phyloP scores from a whole-genome alignment of 1,140 invertebrate species.

The Subanguina moxae region DNA sequence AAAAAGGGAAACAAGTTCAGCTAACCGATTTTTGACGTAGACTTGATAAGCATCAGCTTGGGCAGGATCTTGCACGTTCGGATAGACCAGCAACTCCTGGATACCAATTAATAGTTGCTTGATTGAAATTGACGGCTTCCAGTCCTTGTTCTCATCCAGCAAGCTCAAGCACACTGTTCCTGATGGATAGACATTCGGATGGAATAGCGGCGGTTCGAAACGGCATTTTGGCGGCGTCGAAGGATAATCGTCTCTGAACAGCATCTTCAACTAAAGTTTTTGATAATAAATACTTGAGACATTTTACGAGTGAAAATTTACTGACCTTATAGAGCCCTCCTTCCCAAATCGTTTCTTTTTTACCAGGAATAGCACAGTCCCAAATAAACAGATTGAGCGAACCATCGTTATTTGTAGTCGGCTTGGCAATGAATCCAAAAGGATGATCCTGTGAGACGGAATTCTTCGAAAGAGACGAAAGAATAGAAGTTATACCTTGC shows the following conservation, averaged over 20 bases:
- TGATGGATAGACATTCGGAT: constrained; percentile 98
- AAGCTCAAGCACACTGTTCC: constrained; percentile 94
- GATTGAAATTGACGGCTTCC: constrained; percentile 95
- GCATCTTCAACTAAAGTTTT: constrained; percentile 77
- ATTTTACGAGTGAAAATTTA: too few relatives aligned
- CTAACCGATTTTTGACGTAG: constrained; percentile 68
- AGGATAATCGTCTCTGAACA: constrained; percentile 99
- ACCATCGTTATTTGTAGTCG: constrained; percentile 90
- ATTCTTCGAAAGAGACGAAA: not conserved
- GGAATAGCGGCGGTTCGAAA: constrained; percentile 97
- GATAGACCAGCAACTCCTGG: constrained; percentile 95
- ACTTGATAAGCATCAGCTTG: constrained; percentile 99
- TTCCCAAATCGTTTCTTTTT: constrained; percentile 95
- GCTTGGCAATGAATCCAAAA: constrained; percentile 93
- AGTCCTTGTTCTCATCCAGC: constrained; percentile 97
- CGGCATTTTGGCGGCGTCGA: constrained; percentile 98
- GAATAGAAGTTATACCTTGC: constrained; percentile 67
- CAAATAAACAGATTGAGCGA: constrained; percentile 84
- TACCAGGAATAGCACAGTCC: constrained; percentile 99
- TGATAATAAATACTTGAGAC: too few relatives aligned
- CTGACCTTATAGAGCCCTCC: constrained; percentile 80
- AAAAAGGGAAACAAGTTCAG: not conserved
- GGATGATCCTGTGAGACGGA: constrained; percentile 82
- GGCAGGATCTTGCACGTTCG: constrained; percentile 86
- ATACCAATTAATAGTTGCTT: constrained; percentile 98